Base-by-base conservation (phyloP, 2,888 invertebrate species). In the Tridacna crocea region DNA sequence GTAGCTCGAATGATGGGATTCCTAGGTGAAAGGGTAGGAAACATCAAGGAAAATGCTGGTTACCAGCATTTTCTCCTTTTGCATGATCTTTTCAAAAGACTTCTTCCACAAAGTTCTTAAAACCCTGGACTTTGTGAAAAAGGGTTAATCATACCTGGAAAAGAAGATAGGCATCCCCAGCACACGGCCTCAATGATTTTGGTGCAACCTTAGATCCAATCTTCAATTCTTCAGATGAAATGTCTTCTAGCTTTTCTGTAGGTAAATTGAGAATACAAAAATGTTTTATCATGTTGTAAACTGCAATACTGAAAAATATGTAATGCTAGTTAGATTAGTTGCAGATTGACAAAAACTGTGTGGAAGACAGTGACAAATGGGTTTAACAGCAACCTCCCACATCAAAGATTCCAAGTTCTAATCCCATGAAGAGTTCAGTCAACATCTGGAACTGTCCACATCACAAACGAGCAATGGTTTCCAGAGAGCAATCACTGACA, bases 161-260 rank as follows among this genome's bases (percentile, higher is more conserved):
- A 93, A 99, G 96, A 88, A 99, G 96, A 94, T 97, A 99, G 0
- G 99, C 99, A 95, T 99, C 99, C 0, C 91, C 96, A 72, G 98
- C 98, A 95, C 98, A 97, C 0, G 98, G 97, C 80, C 97, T 96
- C 47, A 98, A 95, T 77, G 98, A 98, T 93, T 97, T 97, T 0
- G 98, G 97, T 15, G 98, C 96, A 87, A 96, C 96, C 90, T 96
- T 96, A 90, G 97, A 97, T 76, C 97, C 96, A 11, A 96, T 95
- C 95, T 98, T 97, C 24, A 98, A 95, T 91, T 97, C 97, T 80
- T 97, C 97, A n/a, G 97, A 95, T 92, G 97, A 97, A 77, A 96
- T 92, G 87, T 79, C 86, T 74, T 89, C 93, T 84, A 87, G 88
- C 85, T 89, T 96, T 95, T 88, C 92, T 92, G 87, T n/a, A 58